These are phyloP conservation scores for Oedothorax gibbosus DNA, from an alignment of 1,140 invertebrate species.

Conservation along the genomic window DNA sequence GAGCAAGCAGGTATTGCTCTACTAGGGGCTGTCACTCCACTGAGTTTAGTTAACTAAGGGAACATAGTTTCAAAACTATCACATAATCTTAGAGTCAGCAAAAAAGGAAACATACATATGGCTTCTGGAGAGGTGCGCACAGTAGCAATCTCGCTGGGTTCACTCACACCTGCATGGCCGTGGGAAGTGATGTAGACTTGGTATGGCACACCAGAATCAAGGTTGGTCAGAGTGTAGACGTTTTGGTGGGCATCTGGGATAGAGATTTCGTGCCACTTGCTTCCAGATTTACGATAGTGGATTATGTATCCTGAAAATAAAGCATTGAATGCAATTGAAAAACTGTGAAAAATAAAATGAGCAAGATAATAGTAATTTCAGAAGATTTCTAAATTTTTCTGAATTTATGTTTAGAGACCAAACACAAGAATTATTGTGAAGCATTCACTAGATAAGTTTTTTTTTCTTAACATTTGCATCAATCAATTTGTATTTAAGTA, in stretches of 20 bases:
- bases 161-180: conserved; percentile 37
- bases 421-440: not conserved
- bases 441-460: no score
- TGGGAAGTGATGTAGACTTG: conserved; percentile 49
- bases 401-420: not conserved
- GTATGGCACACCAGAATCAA: conserved; percentile 36
- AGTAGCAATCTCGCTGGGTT: conserved; percentile 56
- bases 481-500: no score
- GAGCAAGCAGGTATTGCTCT: no score
- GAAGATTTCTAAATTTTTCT: not conserved
- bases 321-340: not conserved
- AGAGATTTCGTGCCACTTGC: conserved; percentile 58
- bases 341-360: not conserved
- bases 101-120: conserved; percentile 30
- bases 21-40: no score
- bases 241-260: conserved; percentile 34
- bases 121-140: conserved; percentile 51
- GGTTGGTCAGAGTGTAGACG: conserved; percentile 46
- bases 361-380: not conserved
- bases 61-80: not conserved
- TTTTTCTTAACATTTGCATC: no score
- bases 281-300: conserved; percentile 37
- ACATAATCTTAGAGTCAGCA: not conserved
- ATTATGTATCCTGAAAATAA: conserved; percentile 48
- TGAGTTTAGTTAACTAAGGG: not conserved